phyloP scores from a whole-genome alignment of 2,888 invertebrate species.

The Chesias legatella region DNA sequence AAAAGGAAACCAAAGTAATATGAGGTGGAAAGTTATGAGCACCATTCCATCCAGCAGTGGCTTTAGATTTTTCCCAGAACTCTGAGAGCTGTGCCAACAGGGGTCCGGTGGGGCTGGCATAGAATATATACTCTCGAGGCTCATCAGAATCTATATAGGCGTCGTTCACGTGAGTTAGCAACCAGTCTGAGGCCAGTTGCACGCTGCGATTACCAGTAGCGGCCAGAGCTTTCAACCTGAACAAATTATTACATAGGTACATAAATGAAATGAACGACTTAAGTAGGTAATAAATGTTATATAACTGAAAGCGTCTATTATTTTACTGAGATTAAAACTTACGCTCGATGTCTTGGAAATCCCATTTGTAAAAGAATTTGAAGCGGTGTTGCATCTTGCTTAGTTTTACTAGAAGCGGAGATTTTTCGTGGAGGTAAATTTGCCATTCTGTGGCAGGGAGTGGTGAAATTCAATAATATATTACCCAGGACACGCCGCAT shows the following conservation, averaged over 20 bases:
- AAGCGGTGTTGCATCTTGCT: slow-evolving; percentile 87
- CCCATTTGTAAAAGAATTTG: slow-evolving; percentile 94
- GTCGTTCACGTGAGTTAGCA: slow-evolving; percentile 93
- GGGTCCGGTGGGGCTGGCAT: slow-evolving; percentile 90
- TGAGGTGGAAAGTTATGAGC: slow-evolving; percentile 95
- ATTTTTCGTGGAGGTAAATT: slow-evolving; percentile 89
- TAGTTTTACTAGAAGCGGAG: slow-evolving; percentile 85
- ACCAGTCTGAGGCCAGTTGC: slow-evolving; percentile 94
- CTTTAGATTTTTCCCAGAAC: slow-evolving; percentile 89
- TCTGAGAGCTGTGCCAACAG: slow-evolving; percentile 86
- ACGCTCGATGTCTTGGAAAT: slow-evolving; percentile 93
- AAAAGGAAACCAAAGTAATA: slow-evolving; percentile 93
- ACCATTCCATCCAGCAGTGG: slow-evolving; percentile 91
- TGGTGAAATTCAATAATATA: slow-evolving; percentile 29
- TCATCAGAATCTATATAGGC: slow-evolving; percentile 87
- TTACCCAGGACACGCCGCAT: slow-evolving; percentile 44
- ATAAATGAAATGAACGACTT: no score
- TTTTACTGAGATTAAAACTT: no score
- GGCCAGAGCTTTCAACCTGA: slow-evolving; percentile 92
- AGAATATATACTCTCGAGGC: slow-evolving; percentile 92
- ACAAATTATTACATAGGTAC: slow-evolving; percentile 35
- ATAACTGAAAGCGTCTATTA: no score
- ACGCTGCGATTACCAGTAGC: slow-evolving; percentile 94
- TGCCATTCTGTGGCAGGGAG: slow-evolving; percentile 78
- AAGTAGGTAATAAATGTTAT: no score